phyloP scores from a whole-genome alignment of 2,797 vertebrate species.

The Sebastes reedi region DNA sequence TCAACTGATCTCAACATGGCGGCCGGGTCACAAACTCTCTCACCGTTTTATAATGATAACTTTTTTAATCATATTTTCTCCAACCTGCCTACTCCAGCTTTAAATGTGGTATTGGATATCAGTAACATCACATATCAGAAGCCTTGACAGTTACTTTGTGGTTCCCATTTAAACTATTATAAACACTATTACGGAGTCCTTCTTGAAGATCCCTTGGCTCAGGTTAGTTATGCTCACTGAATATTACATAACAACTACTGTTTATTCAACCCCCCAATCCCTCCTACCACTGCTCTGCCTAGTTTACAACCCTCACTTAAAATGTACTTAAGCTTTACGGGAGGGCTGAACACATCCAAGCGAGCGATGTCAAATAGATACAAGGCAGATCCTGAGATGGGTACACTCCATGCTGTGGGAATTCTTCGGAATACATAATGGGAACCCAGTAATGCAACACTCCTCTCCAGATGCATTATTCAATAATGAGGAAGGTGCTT shows the following conservation, averaged over 20 bases:
- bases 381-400: constrained; percentile 25
- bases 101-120: background rate
- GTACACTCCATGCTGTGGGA: constrained; percentile 33
- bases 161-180: background rate
- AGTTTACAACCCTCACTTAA: constrained; percentile 34
- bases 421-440: constrained; percentile 52
- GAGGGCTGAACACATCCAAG: constrained; percentile 27
- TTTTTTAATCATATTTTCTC: no score
- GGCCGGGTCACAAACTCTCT: no score
- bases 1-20: no score
- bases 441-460: constrained; percentile 50
- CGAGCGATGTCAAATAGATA: constrained; percentile 39
- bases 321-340: constrained; percentile 26
- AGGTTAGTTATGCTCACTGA: background rate
- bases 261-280: constrained; percentile 26
- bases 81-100: background rate
- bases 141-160: background rate
- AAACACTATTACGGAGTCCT: background rate
- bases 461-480: constrained; percentile 55
- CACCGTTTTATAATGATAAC: no score
- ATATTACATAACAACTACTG: constrained; percentile 30
- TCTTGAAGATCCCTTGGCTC: constrained; percentile 15
- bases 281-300: constrained; percentile 13
- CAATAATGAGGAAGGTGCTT: constrained; percentile 43
- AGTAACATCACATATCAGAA: background rate